Conservation (phyloP, 2,888 invertebrate genomes). For the Thelaira solivaga region DNA sequence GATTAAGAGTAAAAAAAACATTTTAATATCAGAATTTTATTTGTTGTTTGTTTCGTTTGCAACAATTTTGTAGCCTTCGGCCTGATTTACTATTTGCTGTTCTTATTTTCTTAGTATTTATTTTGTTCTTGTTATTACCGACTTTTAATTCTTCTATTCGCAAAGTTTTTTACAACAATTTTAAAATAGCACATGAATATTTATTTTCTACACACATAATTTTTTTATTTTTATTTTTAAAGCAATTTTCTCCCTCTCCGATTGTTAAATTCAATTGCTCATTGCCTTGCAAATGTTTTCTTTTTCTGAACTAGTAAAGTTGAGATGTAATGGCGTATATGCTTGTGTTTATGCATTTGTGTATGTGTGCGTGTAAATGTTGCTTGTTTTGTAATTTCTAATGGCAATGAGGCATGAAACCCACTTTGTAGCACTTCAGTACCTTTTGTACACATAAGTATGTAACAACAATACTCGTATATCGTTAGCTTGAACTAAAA, state of each 20-base stretch:
- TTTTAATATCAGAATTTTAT: too few relatives aligned
- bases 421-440: conserved; percentile 23
- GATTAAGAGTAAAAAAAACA: too few relatives aligned
- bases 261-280: conserved; percentile 54
- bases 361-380: neutral
- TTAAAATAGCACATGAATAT: too few relatives aligned
- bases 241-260: conserved; percentile 44
- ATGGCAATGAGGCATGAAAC: conserved; percentile 37
- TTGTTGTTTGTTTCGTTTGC: neutral
- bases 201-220: too few relatives aligned
- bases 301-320: conserved; percentile 2
- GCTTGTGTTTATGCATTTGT: neutral
- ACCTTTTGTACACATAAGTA: neutral
- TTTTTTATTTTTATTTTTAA: conserved; percentile 39
- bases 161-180: neutral
- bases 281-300: conserved; percentile 56
- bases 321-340: neutral
- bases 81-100: conserved; percentile 26
- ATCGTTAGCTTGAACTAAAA: too few relatives aligned
- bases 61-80: conserved; percentile 11
- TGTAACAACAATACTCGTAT: neutral
- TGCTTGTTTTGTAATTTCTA: conserved; percentile 28
- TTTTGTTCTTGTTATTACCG: neutral
- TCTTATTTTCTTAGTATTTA: conserved; percentile 1
- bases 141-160: neutral